Base-by-base conservation (phyloP, 2,797 vertebrate species). In the Anolis apletophallus region DNA sequence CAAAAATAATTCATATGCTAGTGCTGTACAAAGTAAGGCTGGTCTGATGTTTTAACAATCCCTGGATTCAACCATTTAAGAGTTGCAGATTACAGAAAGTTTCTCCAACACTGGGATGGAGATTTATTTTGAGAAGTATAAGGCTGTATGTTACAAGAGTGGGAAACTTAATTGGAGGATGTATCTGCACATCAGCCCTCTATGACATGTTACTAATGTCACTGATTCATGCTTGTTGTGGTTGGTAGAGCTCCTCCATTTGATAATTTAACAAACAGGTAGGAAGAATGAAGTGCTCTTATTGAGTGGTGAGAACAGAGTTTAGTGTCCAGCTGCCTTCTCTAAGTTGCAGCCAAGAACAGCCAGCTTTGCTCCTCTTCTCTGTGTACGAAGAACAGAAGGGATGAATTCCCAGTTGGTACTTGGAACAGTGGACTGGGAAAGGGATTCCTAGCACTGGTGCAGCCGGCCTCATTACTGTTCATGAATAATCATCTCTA, bases 1-100 rank as follows among this genome's bases (percentile, higher is more conserved):
- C 5, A 1, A 0, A 2, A 1, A 26, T 0, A 64, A 26, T 17
- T 9, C 14, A 50, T 40, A 40, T 13, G 2, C n/a, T 17, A 77
- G 3, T 52, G 17, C 52, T 55, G n/a, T 57, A 17, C 26, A 77
- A 77, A 55, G 16, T n/a, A 19, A 77, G 17, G 14, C 16, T 55
- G 1, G 14, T 13, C 50, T 19, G n/a, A 57, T 77, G n/a, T 17
- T 76, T 77, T 29, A 57, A 34, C n/a, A 77, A 54, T 1, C 23
- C 17, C 52, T 32, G 50, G 55, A 77, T 77, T 34, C n/a, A 55
- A 5, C 52, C 17, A 32, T 77, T 77, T 34, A 17, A 55, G 52
- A n/a, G n/a, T 11, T 77, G 75, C 29, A n/a, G n/a, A n/a, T 7
- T 26, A 5, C 9, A 57, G 52, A 57, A 57, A 23, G 21, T 34